phyloP scores from a whole-genome alignment of 2,113 vertebrate genomes.

The Mesocricetus auratus region DNA sequence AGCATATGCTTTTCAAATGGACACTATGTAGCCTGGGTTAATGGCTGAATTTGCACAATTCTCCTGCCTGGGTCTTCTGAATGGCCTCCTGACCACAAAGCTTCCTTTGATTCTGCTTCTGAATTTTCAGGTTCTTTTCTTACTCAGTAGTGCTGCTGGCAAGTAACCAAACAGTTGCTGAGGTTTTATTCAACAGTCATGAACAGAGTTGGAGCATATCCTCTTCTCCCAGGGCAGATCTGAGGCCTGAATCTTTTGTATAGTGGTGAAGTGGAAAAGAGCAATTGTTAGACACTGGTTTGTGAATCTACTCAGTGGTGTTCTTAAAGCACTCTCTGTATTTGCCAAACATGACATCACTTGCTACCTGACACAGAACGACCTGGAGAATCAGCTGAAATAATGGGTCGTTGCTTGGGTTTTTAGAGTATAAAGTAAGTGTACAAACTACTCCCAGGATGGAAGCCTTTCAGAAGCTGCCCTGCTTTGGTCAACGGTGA shows the following conservation, averaged over 20 bases:
- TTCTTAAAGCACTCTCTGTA: not conserved
- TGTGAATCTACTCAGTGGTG: not conserved
- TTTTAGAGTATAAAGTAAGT: not conserved
- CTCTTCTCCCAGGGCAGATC: not conserved
- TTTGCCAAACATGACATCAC: not conserved
- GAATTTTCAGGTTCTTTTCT: not conserved
- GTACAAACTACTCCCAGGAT: not conserved
- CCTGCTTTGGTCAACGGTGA: not conserved
- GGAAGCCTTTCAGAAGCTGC: not conserved
- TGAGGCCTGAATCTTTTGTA: not conserved
- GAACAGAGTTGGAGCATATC: not conserved
- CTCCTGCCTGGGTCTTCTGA: not conserved
- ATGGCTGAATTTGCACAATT: not conserved
- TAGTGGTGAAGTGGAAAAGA: not conserved
- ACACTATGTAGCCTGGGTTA: not conserved
- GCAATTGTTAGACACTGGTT: not conserved
- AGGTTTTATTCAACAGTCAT: not conserved
- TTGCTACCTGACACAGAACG: not conserved
- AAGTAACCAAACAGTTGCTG: not conserved
- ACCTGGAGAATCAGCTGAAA: not conserved
- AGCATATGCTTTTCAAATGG: not conserved
- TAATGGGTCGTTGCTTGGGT: too few species aligned
- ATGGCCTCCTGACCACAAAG: not conserved
- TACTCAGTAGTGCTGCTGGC: not conserved
- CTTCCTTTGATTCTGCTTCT: slow-evolving; percentile 3